Evolutionary conservation across 2,113 vertebrate genomes (phyloP).

Genomic region (Hydropotes inermis): DNA sequence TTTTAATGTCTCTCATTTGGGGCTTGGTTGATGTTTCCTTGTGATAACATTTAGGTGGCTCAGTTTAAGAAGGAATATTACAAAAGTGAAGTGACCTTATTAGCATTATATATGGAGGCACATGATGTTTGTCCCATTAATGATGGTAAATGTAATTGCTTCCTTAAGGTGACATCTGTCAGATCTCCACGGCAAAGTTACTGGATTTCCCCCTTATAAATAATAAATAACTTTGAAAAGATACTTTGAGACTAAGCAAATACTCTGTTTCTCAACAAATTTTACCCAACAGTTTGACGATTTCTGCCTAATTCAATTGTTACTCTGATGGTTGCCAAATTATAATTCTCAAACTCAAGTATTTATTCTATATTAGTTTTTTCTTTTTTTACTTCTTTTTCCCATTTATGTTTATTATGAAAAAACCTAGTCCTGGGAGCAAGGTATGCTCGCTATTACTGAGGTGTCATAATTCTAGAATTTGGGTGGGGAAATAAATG

Average conservation of each 20-base stretch:
- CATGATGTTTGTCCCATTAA: background rate
- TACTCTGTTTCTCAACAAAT: background rate
- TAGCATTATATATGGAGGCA: background rate
- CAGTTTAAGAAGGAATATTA: background rate
- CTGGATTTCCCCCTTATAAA: background rate
- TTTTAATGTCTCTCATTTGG: background rate
- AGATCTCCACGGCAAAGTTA: background rate
- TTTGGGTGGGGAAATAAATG: background rate
- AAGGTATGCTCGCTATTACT: background rate
- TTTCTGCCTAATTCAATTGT: background rate
- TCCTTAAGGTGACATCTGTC: background rate
- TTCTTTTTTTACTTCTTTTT: background rate
- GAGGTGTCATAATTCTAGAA: background rate
- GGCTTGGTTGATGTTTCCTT: background rate
- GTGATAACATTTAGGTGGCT: background rate
- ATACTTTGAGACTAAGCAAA: background rate
- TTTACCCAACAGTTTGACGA: background rate
- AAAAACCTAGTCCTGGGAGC: background rate
- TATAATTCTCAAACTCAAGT: background rate
- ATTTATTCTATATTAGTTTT: background rate
- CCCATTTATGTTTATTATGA: background rate
- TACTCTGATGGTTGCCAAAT: background rate
- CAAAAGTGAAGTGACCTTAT: background rate
- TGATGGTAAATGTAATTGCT: background rate
- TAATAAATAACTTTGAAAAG: background rate